These are phyloP conservation scores for Myotis planiceps DNA, from an alignment of 2,797 vertebrate species.

Conservation along the genomic window DNA sequence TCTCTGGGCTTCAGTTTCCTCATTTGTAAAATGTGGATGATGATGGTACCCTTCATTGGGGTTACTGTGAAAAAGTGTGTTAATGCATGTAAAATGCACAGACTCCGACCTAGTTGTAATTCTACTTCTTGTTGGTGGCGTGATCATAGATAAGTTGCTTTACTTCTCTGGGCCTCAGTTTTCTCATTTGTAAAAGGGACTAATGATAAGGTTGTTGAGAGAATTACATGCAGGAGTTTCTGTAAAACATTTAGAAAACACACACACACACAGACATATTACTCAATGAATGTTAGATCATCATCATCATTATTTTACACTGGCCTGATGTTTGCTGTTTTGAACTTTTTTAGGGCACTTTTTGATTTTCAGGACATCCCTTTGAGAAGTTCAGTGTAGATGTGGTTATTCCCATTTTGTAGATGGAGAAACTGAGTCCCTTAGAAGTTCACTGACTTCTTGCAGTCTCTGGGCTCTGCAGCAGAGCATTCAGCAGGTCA, in stretches of 20 bases:
- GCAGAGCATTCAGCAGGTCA: background rate
- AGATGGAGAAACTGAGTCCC: background rate
- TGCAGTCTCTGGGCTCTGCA: background rate
- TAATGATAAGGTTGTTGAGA: background rate
- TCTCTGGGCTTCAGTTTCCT: background rate
- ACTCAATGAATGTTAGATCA: background rate
- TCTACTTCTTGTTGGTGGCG: background rate
- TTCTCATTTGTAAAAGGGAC: background rate
- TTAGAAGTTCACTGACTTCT: background rate
- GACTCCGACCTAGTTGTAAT: background rate
- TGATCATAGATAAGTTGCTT: background rate
- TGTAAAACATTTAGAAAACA: background rate
- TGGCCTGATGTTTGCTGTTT: background rate
- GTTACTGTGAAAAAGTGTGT: background rate
- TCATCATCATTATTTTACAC: background rate
- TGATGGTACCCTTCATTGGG: background rate
- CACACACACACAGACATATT: no score
- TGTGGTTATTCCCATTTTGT: background rate
- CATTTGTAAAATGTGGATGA: background rate
- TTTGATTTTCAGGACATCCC: background rate
- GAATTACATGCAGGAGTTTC: background rate
- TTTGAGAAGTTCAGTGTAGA: background rate
- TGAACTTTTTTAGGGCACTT: background rate
- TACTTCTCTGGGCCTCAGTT: background rate
- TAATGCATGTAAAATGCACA: background rate